Evolutionary conservation across 2,113 vertebrate genomes (phyloP).

Genomic region (Phalacrocorax pelagicus): DNA sequence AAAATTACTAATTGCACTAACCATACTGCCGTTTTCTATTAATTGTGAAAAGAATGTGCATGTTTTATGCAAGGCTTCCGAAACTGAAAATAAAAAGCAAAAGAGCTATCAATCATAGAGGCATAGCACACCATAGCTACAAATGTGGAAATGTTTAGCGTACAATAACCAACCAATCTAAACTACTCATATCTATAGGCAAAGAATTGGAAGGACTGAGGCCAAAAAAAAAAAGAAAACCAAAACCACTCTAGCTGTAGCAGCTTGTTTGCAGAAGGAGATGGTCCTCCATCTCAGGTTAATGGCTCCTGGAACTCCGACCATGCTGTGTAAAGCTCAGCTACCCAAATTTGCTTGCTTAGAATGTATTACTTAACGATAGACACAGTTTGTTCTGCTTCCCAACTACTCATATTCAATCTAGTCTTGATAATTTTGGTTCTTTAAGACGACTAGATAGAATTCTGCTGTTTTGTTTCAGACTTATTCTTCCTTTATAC

Average conservation of each 20-base stretch:
- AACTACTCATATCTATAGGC: background rate
- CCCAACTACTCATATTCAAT: background rate
- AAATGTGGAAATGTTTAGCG: background rate
- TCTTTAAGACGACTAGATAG: background rate
- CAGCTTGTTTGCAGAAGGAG: background rate
- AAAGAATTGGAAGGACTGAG: background rate
- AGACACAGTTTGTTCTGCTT: background rate
- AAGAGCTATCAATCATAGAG: background rate
- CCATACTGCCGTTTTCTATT: background rate
- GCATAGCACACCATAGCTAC: fast-evolving
- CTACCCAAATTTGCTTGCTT: background rate
- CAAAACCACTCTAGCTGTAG: background rate
- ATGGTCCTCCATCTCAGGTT: background rate
- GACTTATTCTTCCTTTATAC: background rate
- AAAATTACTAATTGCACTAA: background rate
- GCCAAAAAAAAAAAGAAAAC: background rate
- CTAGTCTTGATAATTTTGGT: background rate
- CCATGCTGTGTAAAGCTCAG: background rate
- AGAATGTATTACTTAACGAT: background rate
- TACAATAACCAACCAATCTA: background rate
- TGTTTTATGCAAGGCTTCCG: background rate
- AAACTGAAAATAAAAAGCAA: background rate
- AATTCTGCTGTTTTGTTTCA: background rate
- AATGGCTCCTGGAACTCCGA: background rate
- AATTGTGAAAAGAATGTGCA: background rate